A percentile compares a stretch with the other conserved stretches of the same genome.
Evolutionary conservation across 2,888 invertebrate species (phyloP).

Genomic region (Tenodera sinensis): DNA sequence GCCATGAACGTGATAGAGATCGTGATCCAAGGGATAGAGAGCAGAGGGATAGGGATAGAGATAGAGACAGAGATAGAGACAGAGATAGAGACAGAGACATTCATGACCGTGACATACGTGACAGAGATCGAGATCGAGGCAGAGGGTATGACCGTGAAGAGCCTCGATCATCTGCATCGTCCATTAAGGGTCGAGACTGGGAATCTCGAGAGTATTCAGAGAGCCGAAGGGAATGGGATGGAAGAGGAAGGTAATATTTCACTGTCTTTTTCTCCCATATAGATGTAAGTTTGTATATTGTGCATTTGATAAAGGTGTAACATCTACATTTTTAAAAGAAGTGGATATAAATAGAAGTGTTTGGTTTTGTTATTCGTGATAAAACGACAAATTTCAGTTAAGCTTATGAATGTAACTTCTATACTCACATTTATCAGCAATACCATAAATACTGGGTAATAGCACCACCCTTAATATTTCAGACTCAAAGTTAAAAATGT

Average conservation of each 20-base stretch:
- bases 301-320: too few relatives aligned
- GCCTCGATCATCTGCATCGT: constrained; percentile 17
- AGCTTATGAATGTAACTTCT: too few relatives aligned
- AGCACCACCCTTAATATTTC: too few relatives aligned
- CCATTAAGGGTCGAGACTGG: constrained; percentile 32
- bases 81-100: not conserved
- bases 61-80: not conserved
- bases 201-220: constrained; percentile 31
- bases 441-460: too few relatives aligned
- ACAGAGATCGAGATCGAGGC: constrained; percentile 25
- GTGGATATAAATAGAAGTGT: too few relatives aligned
- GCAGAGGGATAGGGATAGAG: constrained; percentile 22
- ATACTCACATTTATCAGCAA: too few relatives aligned
- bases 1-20: constrained; percentile 12
- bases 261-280: not conserved
- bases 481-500: too few relatives aligned
- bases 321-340: too few relatives aligned
- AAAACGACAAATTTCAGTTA: too few relatives aligned
- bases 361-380: too few relatives aligned
- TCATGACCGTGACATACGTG: constrained; percentile 34
- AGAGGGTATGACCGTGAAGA: constrained; percentile 38
- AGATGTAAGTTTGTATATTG: too few relatives aligned
- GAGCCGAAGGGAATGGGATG: constrained; percentile 34
- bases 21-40: constrained; percentile 11
- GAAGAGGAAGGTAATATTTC: constrained; percentile 29